phyloP scores from a whole-genome alignment of 2,797 vertebrate genomes.

The Sebastes minor region DNA sequence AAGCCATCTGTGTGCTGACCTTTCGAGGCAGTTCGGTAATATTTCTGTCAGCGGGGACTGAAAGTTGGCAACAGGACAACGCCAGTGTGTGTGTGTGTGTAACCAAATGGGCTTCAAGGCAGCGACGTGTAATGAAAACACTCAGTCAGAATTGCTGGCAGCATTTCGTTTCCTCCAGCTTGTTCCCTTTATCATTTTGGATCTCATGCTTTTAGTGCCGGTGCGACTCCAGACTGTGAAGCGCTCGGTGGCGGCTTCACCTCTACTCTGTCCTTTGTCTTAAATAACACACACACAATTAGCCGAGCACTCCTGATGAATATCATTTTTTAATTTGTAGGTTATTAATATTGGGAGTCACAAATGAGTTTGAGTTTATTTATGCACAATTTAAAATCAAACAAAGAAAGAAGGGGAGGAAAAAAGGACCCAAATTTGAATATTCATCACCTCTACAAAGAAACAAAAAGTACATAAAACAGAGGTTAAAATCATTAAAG shows the following conservation, averaged over 20 bases:
- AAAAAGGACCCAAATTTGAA: background rate
- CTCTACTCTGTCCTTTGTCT: conserved; percentile 10
- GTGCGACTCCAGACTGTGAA: background rate
- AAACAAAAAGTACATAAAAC: background rate
- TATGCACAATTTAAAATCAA: background rate
- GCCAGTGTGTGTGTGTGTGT: background rate
- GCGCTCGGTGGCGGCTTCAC: background rate
- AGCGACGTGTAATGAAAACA: conserved; percentile 19
- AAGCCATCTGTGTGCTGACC: background rate
- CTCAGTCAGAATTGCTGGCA: background rate
- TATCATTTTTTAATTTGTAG: background rate
- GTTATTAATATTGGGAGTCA: background rate
- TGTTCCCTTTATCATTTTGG: conserved; percentile 4
- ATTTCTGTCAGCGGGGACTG: background rate
- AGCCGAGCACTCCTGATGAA: background rate
- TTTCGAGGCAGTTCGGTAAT: background rate
- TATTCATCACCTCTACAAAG: background rate
- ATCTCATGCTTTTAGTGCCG: conserved; percentile 1
- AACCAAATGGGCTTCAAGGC: conserved; percentile 15
- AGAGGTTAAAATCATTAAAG: background rate
- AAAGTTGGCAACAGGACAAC: conserved; percentile 18
- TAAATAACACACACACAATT: background rate
- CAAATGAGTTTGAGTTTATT: background rate
- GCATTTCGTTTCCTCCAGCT: background rate
- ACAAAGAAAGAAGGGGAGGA: background rate